Percentiles rank a stretch among this genome's conserved stretches.
These are phyloP conservation scores for Electrophaes corylata DNA, from an alignment of 2,888 invertebrate genomes.

Conservation along the genomic window DNA sequence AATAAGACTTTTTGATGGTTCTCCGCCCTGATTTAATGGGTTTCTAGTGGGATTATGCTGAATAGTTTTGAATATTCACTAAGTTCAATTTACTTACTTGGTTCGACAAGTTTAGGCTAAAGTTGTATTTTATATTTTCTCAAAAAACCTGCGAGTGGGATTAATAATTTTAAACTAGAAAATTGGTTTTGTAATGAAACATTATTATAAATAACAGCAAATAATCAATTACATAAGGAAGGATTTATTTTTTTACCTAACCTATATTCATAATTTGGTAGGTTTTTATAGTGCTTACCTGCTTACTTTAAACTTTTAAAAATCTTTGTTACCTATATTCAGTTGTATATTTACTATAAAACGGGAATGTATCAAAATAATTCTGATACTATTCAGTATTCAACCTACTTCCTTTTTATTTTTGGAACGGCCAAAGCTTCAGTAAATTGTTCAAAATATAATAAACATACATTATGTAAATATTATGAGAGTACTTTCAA, in stretches of 20 bases:
- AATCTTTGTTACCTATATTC: too few species aligned
- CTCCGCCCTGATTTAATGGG: conserved; percentile 63
- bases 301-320: too few species aligned
- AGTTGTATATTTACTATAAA: not conserved
- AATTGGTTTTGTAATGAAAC: too few species aligned
- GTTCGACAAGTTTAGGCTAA: conserved; percentile 15
- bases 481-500: conserved; percentile 17
- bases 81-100: conserved; percentile 26
- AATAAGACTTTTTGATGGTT: conserved; percentile 69
- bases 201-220: too few species aligned
- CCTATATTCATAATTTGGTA: too few species aligned
- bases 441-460: conserved; percentile 10
- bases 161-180: too few species aligned
- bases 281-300: too few species aligned
- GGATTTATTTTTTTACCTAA: too few species aligned
- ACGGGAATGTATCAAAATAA: not conserved
- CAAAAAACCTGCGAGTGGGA: too few species aligned
- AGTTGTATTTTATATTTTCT: not conserved
- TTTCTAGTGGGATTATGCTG: conserved; percentile 54
- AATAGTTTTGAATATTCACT: conserved; percentile 40
- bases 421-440: conserved; percentile 5
- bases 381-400: not conserved
- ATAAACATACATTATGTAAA: conserved; percentile 18
- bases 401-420: conserved; percentile 5
- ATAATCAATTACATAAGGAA: too few species aligned